Conservation (phyloP, 2,888 invertebrate genomes). For the Lepidochrysops patricia region DNA sequence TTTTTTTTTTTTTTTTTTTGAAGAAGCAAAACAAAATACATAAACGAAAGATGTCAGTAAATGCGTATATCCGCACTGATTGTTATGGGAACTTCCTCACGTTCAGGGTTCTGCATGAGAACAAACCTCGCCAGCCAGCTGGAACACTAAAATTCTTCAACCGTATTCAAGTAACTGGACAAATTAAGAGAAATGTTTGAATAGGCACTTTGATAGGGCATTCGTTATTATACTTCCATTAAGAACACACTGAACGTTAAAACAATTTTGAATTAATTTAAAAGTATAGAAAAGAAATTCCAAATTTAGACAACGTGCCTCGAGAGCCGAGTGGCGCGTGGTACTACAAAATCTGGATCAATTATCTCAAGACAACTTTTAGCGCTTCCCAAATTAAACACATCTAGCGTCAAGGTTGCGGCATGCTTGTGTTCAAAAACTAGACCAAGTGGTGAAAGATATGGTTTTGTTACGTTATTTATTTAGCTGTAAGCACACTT, state of each 20-base stretch:
- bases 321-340: slow-evolving; percentile 6
- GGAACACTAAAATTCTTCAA: slow-evolving; percentile 7
- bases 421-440: not conserved
- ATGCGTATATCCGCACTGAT: slow-evolving; percentile 25
- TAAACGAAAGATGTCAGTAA: slow-evolving; percentile 3
- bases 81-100: slow-evolving; percentile 36
- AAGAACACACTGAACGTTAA: not conserved
- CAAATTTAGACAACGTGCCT: slow-evolving; percentile 10
- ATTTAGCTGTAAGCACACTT: not conserved
- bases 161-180: not conserved
- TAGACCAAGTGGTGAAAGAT: slow-evolving; percentile 1
- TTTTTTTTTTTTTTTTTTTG: slow-evolving; percentile 6
- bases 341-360: slow-evolving; percentile 13
- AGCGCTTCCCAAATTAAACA: slow-evolving; percentile 15
- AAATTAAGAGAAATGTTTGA: not conserved
- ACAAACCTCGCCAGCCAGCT: slow-evolving; percentile 25
- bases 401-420: slow-evolving; percentile 7
- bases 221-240: not conserved
- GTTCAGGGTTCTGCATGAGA: slow-evolving; percentile 49
- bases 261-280: not conserved
- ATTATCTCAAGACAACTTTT: slow-evolving; percentile 14
- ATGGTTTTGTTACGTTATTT: not conserved
- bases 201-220: not conserved
- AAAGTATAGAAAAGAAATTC: not conserved
- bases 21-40: slow-evolving; percentile 8